A percentile compares a stretch with the other conserved stretches of the same genome.
Conservation (phyloP, 2,113 vertebrate species). For the Trinectes maculatus region DNA sequence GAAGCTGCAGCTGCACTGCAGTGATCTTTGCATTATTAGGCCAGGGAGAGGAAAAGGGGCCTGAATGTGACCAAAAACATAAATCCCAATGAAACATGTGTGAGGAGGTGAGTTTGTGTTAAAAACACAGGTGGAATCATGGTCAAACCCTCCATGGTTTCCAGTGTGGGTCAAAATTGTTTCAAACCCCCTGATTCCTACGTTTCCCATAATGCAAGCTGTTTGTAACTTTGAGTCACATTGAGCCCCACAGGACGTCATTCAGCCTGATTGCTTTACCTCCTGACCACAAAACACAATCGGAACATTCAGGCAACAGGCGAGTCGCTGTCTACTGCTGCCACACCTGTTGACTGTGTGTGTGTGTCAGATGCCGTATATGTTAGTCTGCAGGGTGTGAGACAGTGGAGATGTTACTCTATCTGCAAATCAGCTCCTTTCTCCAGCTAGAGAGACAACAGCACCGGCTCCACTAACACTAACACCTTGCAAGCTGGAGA, state of each 20-base stretch:
- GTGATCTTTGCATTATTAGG: neutral
- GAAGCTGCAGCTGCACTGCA: neutral
- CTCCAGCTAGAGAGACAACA: neutral
- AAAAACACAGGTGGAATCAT: too few species aligned
- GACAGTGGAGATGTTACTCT: slow-evolving; percentile 27
- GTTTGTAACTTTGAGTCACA: neutral
- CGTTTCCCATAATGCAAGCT: neutral
- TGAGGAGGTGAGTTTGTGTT: too few species aligned
- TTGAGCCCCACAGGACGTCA: neutral
- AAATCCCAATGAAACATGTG: too few species aligned
- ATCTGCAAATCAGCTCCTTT: slow-evolving; percentile 37
- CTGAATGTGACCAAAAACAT: slow-evolving; percentile 5
- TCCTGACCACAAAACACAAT: too few species aligned
- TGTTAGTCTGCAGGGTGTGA: slow-evolving; percentile 49
- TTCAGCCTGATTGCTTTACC: neutral
- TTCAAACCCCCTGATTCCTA: too few species aligned
- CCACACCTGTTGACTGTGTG: neutral
- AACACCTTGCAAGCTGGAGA: slow-evolving; percentile 41
- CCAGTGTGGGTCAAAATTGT: too few species aligned
- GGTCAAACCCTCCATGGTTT: too few species aligned
- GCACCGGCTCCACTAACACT: slow-evolving; percentile 23
- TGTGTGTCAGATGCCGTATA: neutral
- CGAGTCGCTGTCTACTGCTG: neutral
- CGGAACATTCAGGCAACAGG: neutral
- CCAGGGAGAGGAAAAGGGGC: neutral